Percentiles rank a stretch among this genome's conserved stretches.
Evolutionary conservation across 2,113 vertebrate species (phyloP).

Genomic region (Oplegnathus fasciatus): DNA sequence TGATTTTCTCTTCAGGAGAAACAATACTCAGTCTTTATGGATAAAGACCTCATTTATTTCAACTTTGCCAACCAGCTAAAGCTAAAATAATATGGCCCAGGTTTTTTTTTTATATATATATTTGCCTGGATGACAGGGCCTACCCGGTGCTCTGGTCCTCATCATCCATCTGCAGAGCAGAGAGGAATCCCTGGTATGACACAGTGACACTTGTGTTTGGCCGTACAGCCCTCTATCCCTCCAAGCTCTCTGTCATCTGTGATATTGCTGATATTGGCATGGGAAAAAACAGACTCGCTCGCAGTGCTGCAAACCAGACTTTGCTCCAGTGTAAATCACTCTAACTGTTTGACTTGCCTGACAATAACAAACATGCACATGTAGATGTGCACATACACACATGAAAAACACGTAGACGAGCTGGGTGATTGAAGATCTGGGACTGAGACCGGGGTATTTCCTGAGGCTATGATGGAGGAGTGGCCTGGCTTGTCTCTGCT

Average conservation of each 20-base stretch:
- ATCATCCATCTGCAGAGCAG: constrained; percentile 52
- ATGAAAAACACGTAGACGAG: constrained; percentile 15
- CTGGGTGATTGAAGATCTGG: constrained; percentile 37
- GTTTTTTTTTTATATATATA: background rate
- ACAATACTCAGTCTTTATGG: too few species aligned
- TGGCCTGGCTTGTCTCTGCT: constrained; percentile 39
- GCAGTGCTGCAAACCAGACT: constrained; percentile 46
- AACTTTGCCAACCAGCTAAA: constrained; percentile 1
- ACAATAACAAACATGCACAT: constrained; percentile 38
- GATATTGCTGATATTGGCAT: constrained; percentile 56
- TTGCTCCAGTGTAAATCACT: constrained; percentile 40
- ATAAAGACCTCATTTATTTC: background rate
- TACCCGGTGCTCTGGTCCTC: constrained; percentile 64
- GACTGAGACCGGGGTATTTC: constrained; percentile 60
- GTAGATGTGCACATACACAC: constrained; percentile 24
- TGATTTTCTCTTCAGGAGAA: background rate
- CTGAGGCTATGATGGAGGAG: constrained; percentile 50
- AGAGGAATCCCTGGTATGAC: constrained; percentile 66
- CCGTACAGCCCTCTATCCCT: constrained; percentile 20
- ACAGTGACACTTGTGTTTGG: constrained; percentile 54
- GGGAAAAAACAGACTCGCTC: constrained; percentile 14
- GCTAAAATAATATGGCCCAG: background rate
- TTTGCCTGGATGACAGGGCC: constrained; percentile 69
- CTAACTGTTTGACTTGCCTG: constrained; percentile 45
- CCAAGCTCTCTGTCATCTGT: constrained; percentile 51